A percentile compares a stretch with the other conserved stretches of the same genome.
These are phyloP conservation scores for Episyrphus balteatus DNA, from an alignment of 1,140 invertebrate genomes.

Conservation along the genomic window DNA sequence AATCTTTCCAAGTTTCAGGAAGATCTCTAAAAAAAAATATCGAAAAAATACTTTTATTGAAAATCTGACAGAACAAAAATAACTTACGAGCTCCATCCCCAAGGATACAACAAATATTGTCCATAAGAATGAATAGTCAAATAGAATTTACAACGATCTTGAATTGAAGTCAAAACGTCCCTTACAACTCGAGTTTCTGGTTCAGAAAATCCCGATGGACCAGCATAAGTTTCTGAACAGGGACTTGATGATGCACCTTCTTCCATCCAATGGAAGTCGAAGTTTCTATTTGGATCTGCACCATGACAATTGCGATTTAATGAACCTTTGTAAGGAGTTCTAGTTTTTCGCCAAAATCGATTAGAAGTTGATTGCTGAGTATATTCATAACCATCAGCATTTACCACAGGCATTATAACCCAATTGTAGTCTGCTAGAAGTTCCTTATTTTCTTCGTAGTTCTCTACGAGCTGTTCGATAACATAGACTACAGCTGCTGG, in stretches of 20 bases:
- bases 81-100: slow-evolving; percentile 47
- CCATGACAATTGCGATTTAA: slow-evolving; percentile 42
- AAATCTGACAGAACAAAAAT: neutral
- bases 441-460: slow-evolving; percentile 33
- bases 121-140: slow-evolving; percentile 57
- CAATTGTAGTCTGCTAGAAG: slow-evolving; percentile 44
- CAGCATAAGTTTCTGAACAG: slow-evolving; percentile 56
- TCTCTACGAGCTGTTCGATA: slow-evolving; percentile 45
- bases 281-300: slow-evolving; percentile 54
- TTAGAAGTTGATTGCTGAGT: slow-evolving; percentile 27
- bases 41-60: no score
- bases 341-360: slow-evolving; percentile 43
- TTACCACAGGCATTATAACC: slow-evolving; percentile 44
- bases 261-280: slow-evolving; percentile 51
- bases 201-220: slow-evolving; percentile 58
- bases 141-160: slow-evolving; percentile 47
- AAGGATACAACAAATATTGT: slow-evolving; percentile 56
- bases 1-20: slow-evolving; percentile 14
- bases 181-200: slow-evolving; percentile 44
- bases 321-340: slow-evolving; percentile 20
- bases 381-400: slow-evolving; percentile 40
- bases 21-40: slow-evolving; percentile 5
- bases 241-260: slow-evolving; percentile 49
- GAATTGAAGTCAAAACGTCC: slow-evolving; percentile 38
- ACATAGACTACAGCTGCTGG: slow-evolving; percentile 50